These are phyloP conservation scores for Protomyctophum bolini DNA, from an alignment of 2,113 vertebrate genomes.

Conservation along the genomic window DNA sequence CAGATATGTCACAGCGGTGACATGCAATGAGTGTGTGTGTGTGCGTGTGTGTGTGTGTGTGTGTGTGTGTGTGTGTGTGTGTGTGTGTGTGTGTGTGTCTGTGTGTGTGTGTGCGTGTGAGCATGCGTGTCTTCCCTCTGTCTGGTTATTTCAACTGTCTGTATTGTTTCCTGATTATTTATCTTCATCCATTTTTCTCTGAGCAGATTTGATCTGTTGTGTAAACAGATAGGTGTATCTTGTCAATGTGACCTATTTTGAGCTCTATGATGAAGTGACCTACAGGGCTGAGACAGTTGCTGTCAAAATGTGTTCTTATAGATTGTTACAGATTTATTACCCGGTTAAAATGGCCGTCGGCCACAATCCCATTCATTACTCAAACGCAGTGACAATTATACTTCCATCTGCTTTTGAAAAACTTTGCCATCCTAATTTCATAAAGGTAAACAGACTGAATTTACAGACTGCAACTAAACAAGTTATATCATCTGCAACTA, in stretches of 20 bases:
- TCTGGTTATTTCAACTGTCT: background rate
- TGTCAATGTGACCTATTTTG: background rate
- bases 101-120: background rate
- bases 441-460: background rate
- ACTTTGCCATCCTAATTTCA: background rate
- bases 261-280: background rate
- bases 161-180: background rate
- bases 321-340: background rate
- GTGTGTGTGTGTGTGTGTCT: background rate
- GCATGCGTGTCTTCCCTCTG: background rate
- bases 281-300: background rate
- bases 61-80: background rate
- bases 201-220: background rate
- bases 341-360: background rate
- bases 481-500: background rate
- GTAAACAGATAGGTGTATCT: background rate
- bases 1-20: conserved; percentile 38
- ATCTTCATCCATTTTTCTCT: background rate
- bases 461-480: background rate
- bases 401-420: background rate
- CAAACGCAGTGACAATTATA: background rate
- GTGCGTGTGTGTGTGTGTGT: background rate
- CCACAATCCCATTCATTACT: background rate
- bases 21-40: conserved; percentile 10
- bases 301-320: background rate